These are phyloP conservation scores for Cinclus mexicanus DNA, from an alignment of 2,113 vertebrate genomes.

Conservation along the genomic window DNA sequence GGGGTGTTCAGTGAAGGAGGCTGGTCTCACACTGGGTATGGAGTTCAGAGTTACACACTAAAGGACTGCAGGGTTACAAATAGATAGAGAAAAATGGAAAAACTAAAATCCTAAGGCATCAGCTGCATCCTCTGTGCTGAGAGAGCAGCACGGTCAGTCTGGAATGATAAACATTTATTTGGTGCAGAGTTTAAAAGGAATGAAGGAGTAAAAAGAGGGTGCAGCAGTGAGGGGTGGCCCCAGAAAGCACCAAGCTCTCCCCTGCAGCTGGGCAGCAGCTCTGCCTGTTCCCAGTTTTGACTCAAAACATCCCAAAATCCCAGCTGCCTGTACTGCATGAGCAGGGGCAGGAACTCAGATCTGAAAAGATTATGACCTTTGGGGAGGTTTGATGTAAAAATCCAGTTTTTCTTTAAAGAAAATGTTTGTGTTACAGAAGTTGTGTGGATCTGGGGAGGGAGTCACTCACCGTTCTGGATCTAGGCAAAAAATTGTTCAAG, in stretches of 20 bases:
- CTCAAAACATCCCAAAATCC: background rate
- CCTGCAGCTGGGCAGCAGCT: background rate
- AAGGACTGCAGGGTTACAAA: background rate
- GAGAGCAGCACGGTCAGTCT: constrained; percentile 92
- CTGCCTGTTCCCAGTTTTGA: background rate
- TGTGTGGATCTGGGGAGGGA: background rate
- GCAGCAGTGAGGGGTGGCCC: background rate
- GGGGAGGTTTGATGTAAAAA: background rate
- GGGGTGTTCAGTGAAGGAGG: fast-evolving
- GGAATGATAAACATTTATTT: constrained; percentile 63
- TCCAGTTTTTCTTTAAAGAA: background rate
- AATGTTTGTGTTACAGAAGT: fast-evolving
- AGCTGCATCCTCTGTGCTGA: constrained; percentile 85
- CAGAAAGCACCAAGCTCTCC: fast-evolving
- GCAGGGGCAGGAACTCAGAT: background rate
- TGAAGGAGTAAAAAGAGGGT: fast-evolving
- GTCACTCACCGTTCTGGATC: background rate
- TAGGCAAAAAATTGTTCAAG: background rate
- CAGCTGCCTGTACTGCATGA: fast-evolving
- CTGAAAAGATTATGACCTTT: background rate
- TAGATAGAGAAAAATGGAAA: fast-evolving
- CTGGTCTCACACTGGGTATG: too few species aligned
- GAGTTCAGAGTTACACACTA: fast-evolving
- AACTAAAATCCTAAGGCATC: background rate
- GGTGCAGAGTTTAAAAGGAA: background rate